Evolutionary conservation across 2,888 invertebrate species (phyloP).

Genomic region (Diaperis boleti): DNA sequence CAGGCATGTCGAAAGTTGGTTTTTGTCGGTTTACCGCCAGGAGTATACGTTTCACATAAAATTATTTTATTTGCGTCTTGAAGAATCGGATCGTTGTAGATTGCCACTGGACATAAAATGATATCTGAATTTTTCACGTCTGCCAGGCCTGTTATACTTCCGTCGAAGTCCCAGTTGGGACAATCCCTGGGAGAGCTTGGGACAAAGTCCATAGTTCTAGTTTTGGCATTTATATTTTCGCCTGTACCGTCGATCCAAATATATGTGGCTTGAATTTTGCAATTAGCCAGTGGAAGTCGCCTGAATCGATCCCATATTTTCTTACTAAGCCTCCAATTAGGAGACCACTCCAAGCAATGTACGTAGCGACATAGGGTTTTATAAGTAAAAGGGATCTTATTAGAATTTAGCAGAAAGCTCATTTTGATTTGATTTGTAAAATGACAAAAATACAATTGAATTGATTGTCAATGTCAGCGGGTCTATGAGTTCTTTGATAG

Average conservation of each 20-base stretch:
- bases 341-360: conserved; percentile 34
- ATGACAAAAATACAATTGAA: too few relatives aligned
- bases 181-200: conserved; percentile 73
- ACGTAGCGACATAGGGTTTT: neutral
- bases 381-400: neutral
- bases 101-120: conserved; percentile 79
- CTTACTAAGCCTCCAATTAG: conserved; percentile 23
- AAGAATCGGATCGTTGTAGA: conserved; percentile 86
- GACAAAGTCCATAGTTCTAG: conserved; percentile 75
- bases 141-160: conserved; percentile 75
- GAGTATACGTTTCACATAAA: conserved; percentile 81
- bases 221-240: conserved; percentile 77
- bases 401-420: conserved; percentile 9
- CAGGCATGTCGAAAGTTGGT: conserved; percentile 68
- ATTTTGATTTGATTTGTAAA: conserved; percentile 11
- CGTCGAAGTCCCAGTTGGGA: conserved; percentile 83
- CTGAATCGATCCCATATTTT: conserved; percentile 61
- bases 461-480: conserved; percentile 12
- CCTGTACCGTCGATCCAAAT: conserved; percentile 85
- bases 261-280: conserved; percentile 74
- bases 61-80: conserved; percentile 80
- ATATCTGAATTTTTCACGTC: conserved; percentile 72
- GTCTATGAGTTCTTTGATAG: neutral
- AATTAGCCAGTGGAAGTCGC: conserved; percentile 72
- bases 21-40: conserved; percentile 73